Evolutionary conservation across 2,113 vertebrate species (phyloP).

Genomic region (Cyprinodon variegatus): DNA sequence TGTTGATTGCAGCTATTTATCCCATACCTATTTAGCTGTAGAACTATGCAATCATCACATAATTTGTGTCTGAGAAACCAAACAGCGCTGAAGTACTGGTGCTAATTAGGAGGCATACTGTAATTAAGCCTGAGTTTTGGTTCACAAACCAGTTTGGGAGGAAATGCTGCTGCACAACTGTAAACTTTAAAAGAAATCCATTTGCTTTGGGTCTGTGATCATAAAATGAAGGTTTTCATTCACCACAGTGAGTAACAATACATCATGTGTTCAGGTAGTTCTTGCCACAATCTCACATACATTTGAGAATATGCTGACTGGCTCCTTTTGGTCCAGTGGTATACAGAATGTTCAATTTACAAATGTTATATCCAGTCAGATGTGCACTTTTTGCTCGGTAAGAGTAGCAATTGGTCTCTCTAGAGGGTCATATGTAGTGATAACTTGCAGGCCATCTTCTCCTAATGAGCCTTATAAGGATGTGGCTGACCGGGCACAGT

Average conservation of each 20-base stretch:
- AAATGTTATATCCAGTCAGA: slow-evolving; percentile 59
- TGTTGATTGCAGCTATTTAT: slow-evolving; percentile 23
- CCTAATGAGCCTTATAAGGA: slow-evolving; percentile 62
- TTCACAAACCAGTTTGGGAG: neutral
- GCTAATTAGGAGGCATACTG: neutral
- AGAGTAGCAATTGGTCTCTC: slow-evolving; percentile 37
- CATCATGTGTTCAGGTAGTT: slow-evolving; percentile 25
- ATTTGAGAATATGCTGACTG: slow-evolving; percentile 42
- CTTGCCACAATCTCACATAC: slow-evolving; percentile 6
- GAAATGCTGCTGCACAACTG: neutral
- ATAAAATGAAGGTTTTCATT: neutral
- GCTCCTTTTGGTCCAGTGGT: slow-evolving; percentile 19
- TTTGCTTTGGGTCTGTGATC: slow-evolving; percentile 10
- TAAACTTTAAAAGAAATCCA: neutral
- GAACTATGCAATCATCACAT: slow-evolving; percentile 26
- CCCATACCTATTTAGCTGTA: slow-evolving; percentile 2
- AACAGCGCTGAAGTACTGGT: neutral
- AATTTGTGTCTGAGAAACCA: slow-evolving; percentile 27
- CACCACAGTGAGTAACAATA: slow-evolving; percentile 13
- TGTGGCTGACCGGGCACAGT: slow-evolving; percentile 30
- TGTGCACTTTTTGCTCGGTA: slow-evolving; percentile 41
- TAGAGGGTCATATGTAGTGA: slow-evolving; percentile 58
- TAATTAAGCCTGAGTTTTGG: slow-evolving; percentile 13
- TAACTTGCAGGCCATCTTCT: slow-evolving; percentile 54
- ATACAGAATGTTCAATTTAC: slow-evolving; percentile 49